phyloP scores from a whole-genome alignment of 2,113 vertebrate species.

The Phoenicopterus ruber region DNA sequence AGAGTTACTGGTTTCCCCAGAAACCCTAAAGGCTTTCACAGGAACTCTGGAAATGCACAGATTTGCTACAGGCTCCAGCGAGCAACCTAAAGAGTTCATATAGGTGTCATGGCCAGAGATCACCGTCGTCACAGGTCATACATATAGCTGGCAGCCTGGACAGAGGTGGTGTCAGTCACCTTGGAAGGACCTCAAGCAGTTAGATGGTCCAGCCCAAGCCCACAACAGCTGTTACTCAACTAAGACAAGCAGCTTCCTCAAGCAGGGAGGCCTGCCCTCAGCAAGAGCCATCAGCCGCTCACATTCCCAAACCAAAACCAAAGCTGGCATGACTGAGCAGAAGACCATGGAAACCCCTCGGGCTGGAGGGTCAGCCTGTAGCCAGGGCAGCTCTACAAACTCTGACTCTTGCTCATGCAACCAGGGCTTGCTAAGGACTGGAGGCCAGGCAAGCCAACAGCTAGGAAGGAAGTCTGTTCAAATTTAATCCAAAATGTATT shows the following conservation, averaged over 20 bases:
- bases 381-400: background rate
- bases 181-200: background rate
- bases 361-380: background rate
- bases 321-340: background rate
- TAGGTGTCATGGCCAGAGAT: background rate
- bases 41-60: background rate
- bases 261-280: background rate
- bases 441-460: background rate
- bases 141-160: background rate
- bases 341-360: background rate
- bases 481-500: conserved; percentile 35
- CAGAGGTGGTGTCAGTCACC: background rate
- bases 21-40: conserved; percentile 9
- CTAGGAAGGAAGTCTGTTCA: background rate
- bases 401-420: background rate
- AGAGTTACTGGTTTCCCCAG: background rate
- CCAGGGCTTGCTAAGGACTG: background rate
- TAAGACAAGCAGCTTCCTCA: background rate
- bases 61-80: background rate
- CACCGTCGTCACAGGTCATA: accelerated
- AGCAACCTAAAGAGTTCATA: background rate
- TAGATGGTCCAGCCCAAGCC: background rate
- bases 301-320: background rate
- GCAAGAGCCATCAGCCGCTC: background rate
- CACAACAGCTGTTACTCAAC: background rate